Conservation (phyloP, 2,888 invertebrate genomes). For the Macrophya alboannulata region DNA sequence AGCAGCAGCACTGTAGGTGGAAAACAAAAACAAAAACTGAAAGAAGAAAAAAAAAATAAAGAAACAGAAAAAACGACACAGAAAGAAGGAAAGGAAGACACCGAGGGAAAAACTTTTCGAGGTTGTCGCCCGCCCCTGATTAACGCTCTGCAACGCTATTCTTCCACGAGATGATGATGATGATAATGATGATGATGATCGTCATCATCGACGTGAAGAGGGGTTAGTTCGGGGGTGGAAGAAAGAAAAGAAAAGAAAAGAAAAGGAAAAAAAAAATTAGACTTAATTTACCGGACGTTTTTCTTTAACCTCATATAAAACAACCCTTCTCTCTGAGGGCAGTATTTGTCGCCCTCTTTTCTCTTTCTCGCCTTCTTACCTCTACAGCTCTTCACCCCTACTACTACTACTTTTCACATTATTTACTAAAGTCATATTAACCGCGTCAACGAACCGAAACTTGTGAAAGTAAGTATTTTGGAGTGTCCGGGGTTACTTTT, state of each 20-base stretch:
- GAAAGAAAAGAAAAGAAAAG: not conserved
- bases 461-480: not conserved
- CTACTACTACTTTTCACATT: not conserved
- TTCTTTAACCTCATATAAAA: not conserved
- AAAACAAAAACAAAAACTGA: not conserved
- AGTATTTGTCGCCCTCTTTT: not conserved
- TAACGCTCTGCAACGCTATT: not conserved
- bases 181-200: not conserved
- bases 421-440: not conserved
- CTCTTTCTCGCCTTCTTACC: not conserved
- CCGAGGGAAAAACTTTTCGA: not conserved
- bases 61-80: not conserved
- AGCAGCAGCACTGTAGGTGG: not conserved
- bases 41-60: not conserved
- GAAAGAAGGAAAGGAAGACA: not conserved
- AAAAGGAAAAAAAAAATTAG: not conserved
- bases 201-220: not conserved
- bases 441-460: slow-evolving; percentile 21
- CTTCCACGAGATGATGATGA: not conserved
- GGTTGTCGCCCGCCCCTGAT: slow-evolving; percentile 23
- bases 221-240: not conserved
- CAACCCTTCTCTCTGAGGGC: not conserved
- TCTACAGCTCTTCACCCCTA: not conserved
- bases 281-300: slow-evolving; percentile 10
- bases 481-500: not conserved